Base-by-base conservation (phyloP, 2,888 invertebrate genomes). In the Volucella inanis region DNA sequence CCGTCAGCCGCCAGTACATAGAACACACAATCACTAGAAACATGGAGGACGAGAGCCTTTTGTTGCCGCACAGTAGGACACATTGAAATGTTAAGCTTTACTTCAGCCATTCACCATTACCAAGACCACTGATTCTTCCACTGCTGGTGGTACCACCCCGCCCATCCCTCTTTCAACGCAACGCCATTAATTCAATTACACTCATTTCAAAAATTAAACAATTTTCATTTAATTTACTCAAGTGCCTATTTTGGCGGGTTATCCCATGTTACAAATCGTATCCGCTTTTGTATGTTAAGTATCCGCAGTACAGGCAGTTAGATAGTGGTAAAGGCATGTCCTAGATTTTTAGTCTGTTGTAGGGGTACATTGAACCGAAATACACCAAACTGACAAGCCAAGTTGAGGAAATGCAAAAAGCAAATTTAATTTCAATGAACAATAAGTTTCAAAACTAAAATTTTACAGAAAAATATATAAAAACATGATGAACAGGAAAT, bases 181-280 rank as follows among this genome's bases (percentile, higher is more conserved):
- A 67, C 80, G 61, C 85, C 85, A 81, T 85, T 85, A 81, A 85
- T 85, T 85, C 81, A 81, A 85, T 85, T 81, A 85, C 81, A 76
- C 80, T 81, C 76, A 72, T 85, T 81, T 85, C 76, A 85, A 76
- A 85, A 81, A 85, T 81, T 85, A 85, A 85, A 85, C 81, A 85
- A 85, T 85, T 85, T 85, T 81, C 81, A 85, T 85, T 85, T 85
- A 85, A 85, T 85, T 85, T 85, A 85, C 81, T 81, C 85, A 85
- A 85, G 85, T 85, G 81, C 72, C 85, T 72, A 76, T 85, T 85
- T 85, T 47, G 76, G 67, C 72, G 71, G 57, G 76, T 59, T 72
- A 76, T 68, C 79, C 74, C 43, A 31, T 47, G 50, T 64, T 12
- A 76, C 55, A 74, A 80, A 80, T 80, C 68, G 72, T 79, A 79